Evolutionary conservation across 2,888 invertebrate species (phyloP), one percentile per base, ranked within the genome.

Genomic region (Rhabditophanes sp.): DNA sequence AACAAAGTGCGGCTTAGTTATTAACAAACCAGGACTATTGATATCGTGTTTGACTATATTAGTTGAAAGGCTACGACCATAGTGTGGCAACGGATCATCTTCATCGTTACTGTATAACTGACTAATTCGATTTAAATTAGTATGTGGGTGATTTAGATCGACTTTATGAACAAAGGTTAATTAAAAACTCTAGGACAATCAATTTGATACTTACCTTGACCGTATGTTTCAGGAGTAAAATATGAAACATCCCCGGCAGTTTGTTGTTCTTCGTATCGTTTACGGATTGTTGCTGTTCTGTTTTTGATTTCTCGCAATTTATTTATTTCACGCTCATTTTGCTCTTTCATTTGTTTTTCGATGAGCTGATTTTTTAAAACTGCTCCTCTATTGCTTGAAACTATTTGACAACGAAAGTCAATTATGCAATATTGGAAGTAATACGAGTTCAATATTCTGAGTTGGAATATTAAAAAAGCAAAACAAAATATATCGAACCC

Each of bases 351-450:
- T 66, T 85, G 79, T 63, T 84, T 82, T 51, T 78, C 76, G 41
- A 87, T 76, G 41, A 88, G 72, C 57, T 83, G 81, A 67, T 90
- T 88, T 50, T 93, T 83, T 16, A 96, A 70, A 64, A 93, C 85
- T 0, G 90, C 93, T 2, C 96, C 93, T 65, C 85, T 75, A 55
- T 88, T 88, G 3, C 90, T 85, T 21, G 96, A 73, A 42, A 84
- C 78, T 17, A 84, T 80, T 65, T 88, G 87, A 1, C 90, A 88
- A 69, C 84, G 81, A 29, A 87, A 80, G 66, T 93, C 93, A 63
- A 82, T 80, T 21, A 93, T 80, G 44, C 93, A 80, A 67, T 93
- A 82, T 64, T 85, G 82, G 73, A 99, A 99, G 69, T 93, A 90
- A 68, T 83, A 83, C 50, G 85, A 87, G 58, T 79, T 78, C 70